Base-by-base conservation (phyloP, 2,113 vertebrate species). In the Rhineura floridana region DNA sequence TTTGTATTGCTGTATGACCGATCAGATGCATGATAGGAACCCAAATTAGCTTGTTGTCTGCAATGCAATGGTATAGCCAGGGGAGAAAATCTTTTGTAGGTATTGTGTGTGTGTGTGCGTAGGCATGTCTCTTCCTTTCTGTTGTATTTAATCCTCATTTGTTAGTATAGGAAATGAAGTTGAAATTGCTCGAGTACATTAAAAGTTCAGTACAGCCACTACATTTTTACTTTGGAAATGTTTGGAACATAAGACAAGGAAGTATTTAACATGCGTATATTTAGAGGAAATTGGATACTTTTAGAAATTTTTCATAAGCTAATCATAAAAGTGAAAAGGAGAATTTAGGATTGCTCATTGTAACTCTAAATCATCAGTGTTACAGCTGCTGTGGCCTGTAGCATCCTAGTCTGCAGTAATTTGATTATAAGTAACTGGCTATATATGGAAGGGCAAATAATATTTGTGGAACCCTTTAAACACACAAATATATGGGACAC, bases 11-110 rank as follows among this genome's bases (percentile, higher is more conserved):
- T 98, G 98, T 99, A 98, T 99, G 99, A 99, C 98, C 98, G 98
- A 99, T 99, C 98, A 98, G 98, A 98, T 98, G 98, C 98, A 99
- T 99, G 98, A 99, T 98, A 98, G 98, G 98, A 99, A 98, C 98
- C 95, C 98, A 98, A 98, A 99, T 99, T 98, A 99, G 98, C 98
- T 99, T 98, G 98, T 98, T 99, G 98, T 99, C 98, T 99, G 97
- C 97, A 98, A 98, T 98, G 98, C 98, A 97, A 93, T 96, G 96
- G 93, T 96, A 97, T 97, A 97, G 95, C 97, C 98, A 97, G 95
- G 93, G 97, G 98, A 98, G 97, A 96, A 97, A 98, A 96, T 93
- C 95, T 96, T 95, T 93, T 95, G 89, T 94, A 93, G 90, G 91
- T 94, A 93, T 81, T 93, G 86, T 86, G 78, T 76, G 88, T 76